Evolutionary conservation across 30 jellyfish, hydroid and myxozoan species (phyloP).

Genomic region (Clytia hemisphaerica): DNA sequence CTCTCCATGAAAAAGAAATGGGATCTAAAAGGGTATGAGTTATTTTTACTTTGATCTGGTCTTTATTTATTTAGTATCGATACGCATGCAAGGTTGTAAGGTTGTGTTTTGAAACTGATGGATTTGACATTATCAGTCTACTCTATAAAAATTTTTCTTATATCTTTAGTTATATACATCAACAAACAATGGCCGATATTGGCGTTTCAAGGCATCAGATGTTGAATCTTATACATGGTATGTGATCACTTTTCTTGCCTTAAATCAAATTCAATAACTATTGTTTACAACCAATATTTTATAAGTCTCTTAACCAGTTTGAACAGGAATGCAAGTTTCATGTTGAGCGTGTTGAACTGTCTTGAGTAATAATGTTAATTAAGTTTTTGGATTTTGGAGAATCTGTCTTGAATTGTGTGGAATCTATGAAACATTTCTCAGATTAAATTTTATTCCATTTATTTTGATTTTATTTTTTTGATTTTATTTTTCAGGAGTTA

Average conservation of each 20-base stretch:
- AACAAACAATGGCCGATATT: slow-evolving; percentile 46
- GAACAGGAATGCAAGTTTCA: too few species aligned
- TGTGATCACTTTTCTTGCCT: neutral
- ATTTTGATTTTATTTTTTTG: too few species aligned
- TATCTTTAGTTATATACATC: slow-evolving; percentile 67
- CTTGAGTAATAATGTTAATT: too few species aligned
- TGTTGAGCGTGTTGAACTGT: too few species aligned
- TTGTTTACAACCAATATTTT: too few species aligned
- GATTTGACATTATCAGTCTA: neutral
- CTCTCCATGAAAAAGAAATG: slow-evolving; percentile 71
- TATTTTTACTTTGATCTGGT: neutral
- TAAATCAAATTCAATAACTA: neutral
- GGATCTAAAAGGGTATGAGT: slow-evolving; percentile 18
- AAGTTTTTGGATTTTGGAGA: too few species aligned
- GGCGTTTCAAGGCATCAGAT: slow-evolving; percentile 54
- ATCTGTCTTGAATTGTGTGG: too few species aligned
- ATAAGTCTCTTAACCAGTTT: too few species aligned
- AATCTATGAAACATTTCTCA: too few species aligned
- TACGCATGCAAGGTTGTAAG: neutral
- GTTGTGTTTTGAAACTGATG: neutral
- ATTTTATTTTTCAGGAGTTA: too few species aligned
- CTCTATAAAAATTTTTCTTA: neutral
- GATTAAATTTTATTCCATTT: too few species aligned
- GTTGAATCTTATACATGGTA: slow-evolving; percentile 75
- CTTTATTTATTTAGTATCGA: neutral